Base-by-base conservation (phyloP, 2,797 vertebrate genomes). In the Gymnoscopelus braueri region DNA sequence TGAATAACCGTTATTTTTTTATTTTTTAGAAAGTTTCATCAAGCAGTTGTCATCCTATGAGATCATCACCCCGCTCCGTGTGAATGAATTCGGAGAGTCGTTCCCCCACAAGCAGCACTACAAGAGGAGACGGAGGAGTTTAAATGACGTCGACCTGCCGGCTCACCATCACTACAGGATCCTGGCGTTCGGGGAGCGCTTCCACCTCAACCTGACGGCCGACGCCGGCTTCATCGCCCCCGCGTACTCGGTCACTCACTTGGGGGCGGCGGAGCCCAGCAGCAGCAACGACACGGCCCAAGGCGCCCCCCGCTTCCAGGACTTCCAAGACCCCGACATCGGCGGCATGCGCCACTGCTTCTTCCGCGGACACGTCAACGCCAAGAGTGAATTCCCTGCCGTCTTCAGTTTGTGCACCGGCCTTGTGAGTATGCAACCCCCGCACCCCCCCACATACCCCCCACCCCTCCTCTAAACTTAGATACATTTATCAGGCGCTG, bases 391-490 rank as follows among this genome's bases (percentile, higher is more conserved):
- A 1, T 91, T 94, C 82, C 84, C 90, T 0, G 98, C 97, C 0
- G 94, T 98, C 82, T 94, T 99, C 92, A 99, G 97, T 84, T 85
- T 99, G 67, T 99, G 98, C 69, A 95, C 96, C 55, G 98, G 98
- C 77, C 93, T 99, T 85, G 97, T 99, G 93, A 98, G 97, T 91
- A 19, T 51, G 12, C 55, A 32, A 7, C 32, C 5, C 55, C 11
- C 57, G n/a, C 50, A 69, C 50, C 26, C 23, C 13, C 6, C 32
- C 24, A 19, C 57, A 19, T 47, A 68, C 52, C 26, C 23, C n/a
- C 6, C 32, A 19, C 0, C 9, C 19, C 2, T 3, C 26, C 2
- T 55, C 9, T 12, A 8, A 51, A 32, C 57, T 14, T 29, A 26
- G 11, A 32, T 12, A 1, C 48, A 73, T 65, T 71, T 51, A 69